Percentiles rank a stretch among this genome's conserved stretches.
These are phyloP conservation scores for Drosophila oshimai DNA, from an alignment of 1,140 invertebrate species.

Conservation along the genomic window DNA sequence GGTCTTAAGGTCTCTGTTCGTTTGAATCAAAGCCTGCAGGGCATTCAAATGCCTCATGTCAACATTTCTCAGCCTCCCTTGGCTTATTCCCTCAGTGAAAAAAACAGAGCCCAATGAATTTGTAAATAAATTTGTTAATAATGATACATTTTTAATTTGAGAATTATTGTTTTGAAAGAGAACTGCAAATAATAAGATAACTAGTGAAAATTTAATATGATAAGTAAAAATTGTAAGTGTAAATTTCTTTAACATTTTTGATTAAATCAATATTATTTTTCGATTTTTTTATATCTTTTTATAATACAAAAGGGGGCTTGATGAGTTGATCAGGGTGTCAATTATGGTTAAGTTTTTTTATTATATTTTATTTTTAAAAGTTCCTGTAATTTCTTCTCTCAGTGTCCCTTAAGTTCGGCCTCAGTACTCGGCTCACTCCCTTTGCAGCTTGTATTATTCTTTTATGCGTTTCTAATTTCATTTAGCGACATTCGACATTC, in stretches of 20 bases:
- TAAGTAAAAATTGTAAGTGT: too few relatives aligned
- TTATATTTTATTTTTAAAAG: background rate
- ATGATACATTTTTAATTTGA: too few relatives aligned
- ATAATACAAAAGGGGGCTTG: too few relatives aligned
- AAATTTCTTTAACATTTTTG: too few relatives aligned
- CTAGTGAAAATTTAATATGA: too few relatives aligned
- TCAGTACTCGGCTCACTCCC: slow-evolving; percentile 16
- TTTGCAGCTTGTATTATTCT: slow-evolving; percentile 67
- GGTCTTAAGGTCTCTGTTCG: slow-evolving; percentile 10
- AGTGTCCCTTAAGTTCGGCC: slow-evolving; percentile 16
- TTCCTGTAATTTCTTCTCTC: background rate
- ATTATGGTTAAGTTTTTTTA: background rate
- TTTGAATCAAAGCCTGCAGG: slow-evolving; percentile 57
- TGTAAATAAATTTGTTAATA: too few relatives aligned
- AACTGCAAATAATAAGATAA: too few relatives aligned
- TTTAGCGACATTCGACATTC: slow-evolving; percentile 77
- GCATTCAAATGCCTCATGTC: slow-evolving; percentile 64
- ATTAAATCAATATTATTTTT: too few relatives aligned
- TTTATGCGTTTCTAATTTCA: slow-evolving; percentile 81
- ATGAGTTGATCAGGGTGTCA: too few relatives aligned
- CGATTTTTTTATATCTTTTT: too few relatives aligned
- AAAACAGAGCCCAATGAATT: background rate
- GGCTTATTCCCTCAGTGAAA: background rate
- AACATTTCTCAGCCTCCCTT: slow-evolving; percentile 43
- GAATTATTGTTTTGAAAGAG: too few relatives aligned